A percentile compares a stretch with the other conserved stretches of the same genome.
Evolutionary conservation across 2,888 invertebrate genomes (phyloP).

Genomic region (Heterodera filipjevi): DNA sequence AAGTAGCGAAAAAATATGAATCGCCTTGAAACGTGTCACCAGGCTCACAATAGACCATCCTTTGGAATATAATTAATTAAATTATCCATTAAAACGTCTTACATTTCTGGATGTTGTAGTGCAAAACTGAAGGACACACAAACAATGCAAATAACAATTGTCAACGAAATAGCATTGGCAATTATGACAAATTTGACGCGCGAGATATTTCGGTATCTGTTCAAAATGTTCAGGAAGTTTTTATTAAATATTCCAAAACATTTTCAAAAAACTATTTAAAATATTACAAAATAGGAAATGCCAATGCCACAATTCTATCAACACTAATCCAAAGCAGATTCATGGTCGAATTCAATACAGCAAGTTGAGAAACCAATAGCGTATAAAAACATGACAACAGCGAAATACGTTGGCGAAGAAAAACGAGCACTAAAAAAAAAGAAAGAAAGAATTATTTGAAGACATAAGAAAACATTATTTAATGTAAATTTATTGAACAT

Average conservation of each 20-base stretch:
- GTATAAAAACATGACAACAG: slow-evolving; percentile 6
- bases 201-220: slow-evolving; percentile 8
- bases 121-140: neutral
- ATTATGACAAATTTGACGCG: neutral
- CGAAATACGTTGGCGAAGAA: slow-evolving; percentile 16
- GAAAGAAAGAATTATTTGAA: neutral
- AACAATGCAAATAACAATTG: neutral
- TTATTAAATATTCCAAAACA: too few relatives aligned
- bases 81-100: neutral
- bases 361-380: too few relatives aligned
- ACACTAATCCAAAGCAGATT: too few relatives aligned
- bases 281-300: neutral
- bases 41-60: slow-evolving; percentile 22
- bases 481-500: neutral
- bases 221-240: too few relatives aligned
- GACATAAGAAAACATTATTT: neutral
- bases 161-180: neutral
- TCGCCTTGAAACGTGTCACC: slow-evolving; percentile 12
- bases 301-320: too few relatives aligned
- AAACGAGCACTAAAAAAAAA: neutral
- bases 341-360: too few relatives aligned
- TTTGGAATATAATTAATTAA: neutral
- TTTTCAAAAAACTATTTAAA: neutral
- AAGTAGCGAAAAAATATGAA: neutral
- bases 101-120: slow-evolving; percentile 20